A percentile compares a stretch with the other conserved stretches of the same genome.
Evolutionary conservation across 1,140 invertebrate species (phyloP).

Genomic region (Neodiprion fabricii): DNA sequence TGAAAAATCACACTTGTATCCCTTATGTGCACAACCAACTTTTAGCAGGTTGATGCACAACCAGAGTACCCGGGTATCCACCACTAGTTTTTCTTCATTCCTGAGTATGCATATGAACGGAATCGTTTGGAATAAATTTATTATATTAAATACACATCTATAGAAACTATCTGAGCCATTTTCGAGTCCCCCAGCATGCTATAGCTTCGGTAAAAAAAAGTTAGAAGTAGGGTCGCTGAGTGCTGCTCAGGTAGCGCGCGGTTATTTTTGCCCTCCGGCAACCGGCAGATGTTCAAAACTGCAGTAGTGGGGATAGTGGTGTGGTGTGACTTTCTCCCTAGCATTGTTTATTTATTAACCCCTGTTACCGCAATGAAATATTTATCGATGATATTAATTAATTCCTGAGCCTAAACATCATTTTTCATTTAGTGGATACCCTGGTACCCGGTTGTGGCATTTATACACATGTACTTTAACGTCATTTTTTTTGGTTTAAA

Average conservation of each 20-base stretch:
- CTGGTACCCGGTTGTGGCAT: not conserved
- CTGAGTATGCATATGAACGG: conserved; percentile 7
- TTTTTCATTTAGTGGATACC: conserved; percentile 1
- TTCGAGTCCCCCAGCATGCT: not conserved
- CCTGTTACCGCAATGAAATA: not conserved
- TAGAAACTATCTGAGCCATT: not conserved
- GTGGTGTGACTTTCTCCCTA: not conserved
- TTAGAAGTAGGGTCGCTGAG: not conserved
- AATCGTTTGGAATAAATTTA: not conserved
- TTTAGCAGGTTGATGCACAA: not conserved
- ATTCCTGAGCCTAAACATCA: not conserved
- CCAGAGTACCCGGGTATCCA: not conserved
- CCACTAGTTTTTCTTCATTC: conserved; percentile 2
- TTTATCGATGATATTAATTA: not conserved
- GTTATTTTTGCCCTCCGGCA: not conserved
- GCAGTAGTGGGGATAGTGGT: not conserved
- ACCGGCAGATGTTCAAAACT: conserved; percentile 1
- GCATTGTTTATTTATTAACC: not conserved
- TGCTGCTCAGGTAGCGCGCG: not conserved
- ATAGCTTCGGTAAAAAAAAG: not conserved
- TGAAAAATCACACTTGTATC: not conserved
- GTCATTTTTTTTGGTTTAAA: not conserved
- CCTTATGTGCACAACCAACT: not conserved
- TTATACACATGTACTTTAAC: conserved; percentile 4
- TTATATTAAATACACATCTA: not conserved